Conservation (phyloP, 2,888 invertebrate species). For the Megamerina dolium region DNA sequence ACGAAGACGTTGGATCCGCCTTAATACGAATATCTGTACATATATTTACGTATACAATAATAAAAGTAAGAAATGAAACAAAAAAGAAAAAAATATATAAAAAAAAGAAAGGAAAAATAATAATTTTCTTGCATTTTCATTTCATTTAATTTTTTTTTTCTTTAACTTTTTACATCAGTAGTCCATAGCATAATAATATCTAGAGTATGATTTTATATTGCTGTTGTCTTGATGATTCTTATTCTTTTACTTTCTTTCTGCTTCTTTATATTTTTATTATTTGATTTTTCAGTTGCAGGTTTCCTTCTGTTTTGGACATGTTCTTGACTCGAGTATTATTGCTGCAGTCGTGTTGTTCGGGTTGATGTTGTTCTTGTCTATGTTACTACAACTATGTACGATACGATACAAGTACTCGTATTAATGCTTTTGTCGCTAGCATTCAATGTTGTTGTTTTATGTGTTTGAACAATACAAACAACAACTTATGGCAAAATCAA, state of each 20-base stretch:
- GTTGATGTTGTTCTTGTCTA: no score
- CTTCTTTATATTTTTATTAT: neutral
- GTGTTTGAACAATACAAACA: neutral
- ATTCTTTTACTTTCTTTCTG: neutral
- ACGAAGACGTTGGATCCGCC: no score
- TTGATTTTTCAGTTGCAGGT: neutral
- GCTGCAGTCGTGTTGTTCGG: no score
- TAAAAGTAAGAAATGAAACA: neutral
- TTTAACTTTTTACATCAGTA: neutral
- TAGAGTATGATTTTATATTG: no score
- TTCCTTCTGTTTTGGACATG: neutral
- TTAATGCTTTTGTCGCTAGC: no score
- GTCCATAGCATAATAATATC: neutral
- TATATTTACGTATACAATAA: no score
- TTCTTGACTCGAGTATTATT: no score
- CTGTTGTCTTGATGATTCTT: neutral
- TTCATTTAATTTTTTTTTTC: slow-evolving; percentile 21
- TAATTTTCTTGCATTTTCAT: slow-evolving; percentile 35
- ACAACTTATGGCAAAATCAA: neutral
- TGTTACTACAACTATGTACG: no score
- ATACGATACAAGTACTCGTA: no score
- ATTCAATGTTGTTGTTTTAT: no score
- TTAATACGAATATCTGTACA: no score
- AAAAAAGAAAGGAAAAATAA: slow-evolving; percentile 27
- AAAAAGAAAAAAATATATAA: neutral